Evolutionary conservation across 2,797 vertebrate genomes (phyloP).

Genomic region (Mormyrops boulengeri): DNA sequence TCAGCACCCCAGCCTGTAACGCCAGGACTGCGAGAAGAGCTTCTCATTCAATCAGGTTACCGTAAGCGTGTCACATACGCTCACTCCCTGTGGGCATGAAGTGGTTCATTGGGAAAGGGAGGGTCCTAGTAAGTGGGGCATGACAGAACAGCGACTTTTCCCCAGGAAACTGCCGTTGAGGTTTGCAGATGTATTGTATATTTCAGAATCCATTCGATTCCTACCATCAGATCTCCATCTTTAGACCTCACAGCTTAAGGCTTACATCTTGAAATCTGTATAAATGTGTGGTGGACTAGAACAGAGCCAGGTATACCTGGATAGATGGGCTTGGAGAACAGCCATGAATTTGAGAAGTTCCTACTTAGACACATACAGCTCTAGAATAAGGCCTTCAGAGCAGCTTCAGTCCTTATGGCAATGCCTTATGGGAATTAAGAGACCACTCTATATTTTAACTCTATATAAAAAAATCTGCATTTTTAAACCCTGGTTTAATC

Average conservation of each 20-base stretch:
- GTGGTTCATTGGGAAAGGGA: not conserved
- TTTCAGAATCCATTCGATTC: not conserved
- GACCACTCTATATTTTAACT: not conserved
- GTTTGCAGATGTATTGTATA: not conserved
- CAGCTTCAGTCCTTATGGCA: not conserved
- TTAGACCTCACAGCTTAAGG: not conserved
- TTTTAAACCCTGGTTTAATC: not conserved
- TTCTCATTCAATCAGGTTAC: not conserved
- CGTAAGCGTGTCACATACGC: not conserved
- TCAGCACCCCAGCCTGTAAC: not conserved
- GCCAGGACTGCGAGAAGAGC: not conserved
- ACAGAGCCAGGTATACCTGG: not conserved
- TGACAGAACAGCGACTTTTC: not conserved
- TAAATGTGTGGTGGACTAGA: not conserved
- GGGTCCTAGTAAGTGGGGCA: not conserved
- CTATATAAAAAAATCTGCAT: not conserved
- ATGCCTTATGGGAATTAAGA: not conserved
- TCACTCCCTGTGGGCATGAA: not conserved
- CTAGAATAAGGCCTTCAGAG: not conserved
- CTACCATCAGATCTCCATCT: not conserved
- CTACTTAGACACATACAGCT: not conserved
- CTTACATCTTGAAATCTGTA: not conserved
- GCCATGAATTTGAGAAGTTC: not conserved
- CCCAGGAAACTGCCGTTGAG: not conserved
- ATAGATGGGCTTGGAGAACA: not conserved